Evolutionary conservation across 2,888 invertebrate species (phyloP), one percentile per base, ranked within the genome.

Genomic region (Barypeithes pellucidus): DNA sequence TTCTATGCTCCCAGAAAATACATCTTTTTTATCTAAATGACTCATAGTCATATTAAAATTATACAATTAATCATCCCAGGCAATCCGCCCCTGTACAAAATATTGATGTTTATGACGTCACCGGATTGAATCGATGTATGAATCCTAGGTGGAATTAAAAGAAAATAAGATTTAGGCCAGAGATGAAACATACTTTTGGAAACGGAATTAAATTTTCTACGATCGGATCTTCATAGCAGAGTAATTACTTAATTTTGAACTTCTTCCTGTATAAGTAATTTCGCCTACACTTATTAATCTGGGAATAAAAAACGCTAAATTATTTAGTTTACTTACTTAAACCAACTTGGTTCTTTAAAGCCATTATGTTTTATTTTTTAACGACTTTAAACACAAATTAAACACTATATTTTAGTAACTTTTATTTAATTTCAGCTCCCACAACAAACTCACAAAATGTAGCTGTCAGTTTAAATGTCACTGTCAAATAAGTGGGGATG

Each of bases 291-390:
- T 14, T 2, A 14, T 2, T 43, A 43, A 2, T 43, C n/a, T 16
- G 3, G 3, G 12, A 22, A 24, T 50, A 24, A 50, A 50, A n/a
- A 50, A 12, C 4, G 12, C 12, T 24, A 24, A n/a, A 50, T 4
- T n/a, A 57, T 18, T 1, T 33, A 20, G 47, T 63, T 60, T 84
- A 94, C 94, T 94, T 88, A 95, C 95, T 95, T 89, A 93, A 93
- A 78, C 95, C 95, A 84, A 95, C 95, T 86, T 92, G 91, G 85
- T 91, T 92, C 90, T 95, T 95, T 84, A 95, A 89, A 88, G 95
- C 94, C 95, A 95, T 95, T 88, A 90, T 92, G 61, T 16, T 18
- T 43, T n/a, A 29, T 52, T 24, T 14, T 57, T 18, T 29, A 16
- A 16, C 16, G 36, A 14, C 11, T 54, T 54, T 2, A 54, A 2